phyloP scores from a whole-genome alignment of 2,888 invertebrate genomes.

The Taenaris catops region DNA sequence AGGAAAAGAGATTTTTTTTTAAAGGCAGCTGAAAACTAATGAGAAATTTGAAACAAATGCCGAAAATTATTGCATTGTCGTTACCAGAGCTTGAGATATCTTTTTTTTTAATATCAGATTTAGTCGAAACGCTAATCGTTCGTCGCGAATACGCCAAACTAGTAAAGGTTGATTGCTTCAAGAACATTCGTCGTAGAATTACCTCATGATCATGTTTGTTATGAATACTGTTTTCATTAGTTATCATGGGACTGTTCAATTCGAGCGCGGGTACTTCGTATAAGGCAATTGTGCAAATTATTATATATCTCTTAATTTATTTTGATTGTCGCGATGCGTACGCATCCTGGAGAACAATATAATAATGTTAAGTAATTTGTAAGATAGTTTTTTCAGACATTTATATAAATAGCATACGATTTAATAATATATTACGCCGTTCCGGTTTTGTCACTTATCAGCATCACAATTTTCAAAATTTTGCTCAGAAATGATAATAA shows the following conservation, averaged over 20 bases:
- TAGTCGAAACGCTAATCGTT: too few relatives aligned
- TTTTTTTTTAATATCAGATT: too few relatives aligned
- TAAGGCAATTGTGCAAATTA: constrained; percentile 56
- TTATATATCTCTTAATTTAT: constrained; percentile 67
- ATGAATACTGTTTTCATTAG: constrained; percentile 5
- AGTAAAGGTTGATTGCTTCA: background rate
- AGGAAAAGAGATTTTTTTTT: constrained; percentile 7
- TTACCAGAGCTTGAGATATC: too few relatives aligned
- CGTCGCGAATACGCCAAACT: too few relatives aligned
- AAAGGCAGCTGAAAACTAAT: too few relatives aligned
- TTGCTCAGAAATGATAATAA: constrained; percentile 27
- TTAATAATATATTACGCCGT: constrained; percentile 47
- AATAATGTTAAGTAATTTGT: constrained; percentile 75
- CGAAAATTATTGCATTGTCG: too few relatives aligned
- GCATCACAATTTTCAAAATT: constrained; percentile 43
- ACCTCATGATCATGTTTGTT: constrained; percentile 26
- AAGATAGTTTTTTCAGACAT: constrained; percentile 66
- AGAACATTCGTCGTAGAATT: constrained; percentile 3
- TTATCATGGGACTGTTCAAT: constrained; percentile 23
- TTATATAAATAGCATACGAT: constrained; percentile 52
- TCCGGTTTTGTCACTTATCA: constrained; percentile 38
- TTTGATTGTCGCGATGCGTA: constrained; percentile 45
- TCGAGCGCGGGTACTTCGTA: constrained; percentile 21
- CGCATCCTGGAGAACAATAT: constrained; percentile 44
- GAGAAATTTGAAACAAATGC: too few relatives aligned